Evolutionary conservation across 2,113 vertebrate species (phyloP).

Genomic region (Lonchura striata): DNA sequence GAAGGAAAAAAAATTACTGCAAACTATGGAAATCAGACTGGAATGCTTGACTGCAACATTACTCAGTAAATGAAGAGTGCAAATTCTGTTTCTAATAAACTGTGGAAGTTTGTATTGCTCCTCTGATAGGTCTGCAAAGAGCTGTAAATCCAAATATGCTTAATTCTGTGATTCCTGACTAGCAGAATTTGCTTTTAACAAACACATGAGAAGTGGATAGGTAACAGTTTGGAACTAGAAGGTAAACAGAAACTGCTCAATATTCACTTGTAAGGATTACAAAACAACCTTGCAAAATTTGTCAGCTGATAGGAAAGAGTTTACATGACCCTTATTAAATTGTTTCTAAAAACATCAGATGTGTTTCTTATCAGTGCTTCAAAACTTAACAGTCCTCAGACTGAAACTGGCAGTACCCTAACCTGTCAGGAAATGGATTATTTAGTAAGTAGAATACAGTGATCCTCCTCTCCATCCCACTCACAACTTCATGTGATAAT

Average conservation of each 20-base stretch:
- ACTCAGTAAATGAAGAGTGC: neutral
- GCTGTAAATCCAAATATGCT: neutral
- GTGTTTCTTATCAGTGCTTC: neutral
- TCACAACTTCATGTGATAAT: neutral
- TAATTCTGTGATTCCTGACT: neutral
- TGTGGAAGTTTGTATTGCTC: neutral
- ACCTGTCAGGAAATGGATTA: neutral
- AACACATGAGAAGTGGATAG: neutral
- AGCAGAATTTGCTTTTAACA: neutral
- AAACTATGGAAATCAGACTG: neutral
- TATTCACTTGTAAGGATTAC: neutral
- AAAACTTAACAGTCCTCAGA: neutral
- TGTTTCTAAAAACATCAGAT: neutral
- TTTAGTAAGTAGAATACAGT: neutral
- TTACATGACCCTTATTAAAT: neutral
- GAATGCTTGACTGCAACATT: neutral
- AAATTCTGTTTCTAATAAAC: neutral
- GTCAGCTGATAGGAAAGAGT: neutral
- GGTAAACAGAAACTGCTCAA: neutral
- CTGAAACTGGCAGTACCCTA: neutral
- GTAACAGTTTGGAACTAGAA: neutral
- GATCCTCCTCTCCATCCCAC: neutral
- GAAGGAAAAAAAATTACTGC: neutral
- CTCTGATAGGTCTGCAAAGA: neutral
- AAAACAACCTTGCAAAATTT: neutral